Base-by-base conservation (phyloP, 2,888 invertebrate genomes). In the Drosophila mimica region DNA sequence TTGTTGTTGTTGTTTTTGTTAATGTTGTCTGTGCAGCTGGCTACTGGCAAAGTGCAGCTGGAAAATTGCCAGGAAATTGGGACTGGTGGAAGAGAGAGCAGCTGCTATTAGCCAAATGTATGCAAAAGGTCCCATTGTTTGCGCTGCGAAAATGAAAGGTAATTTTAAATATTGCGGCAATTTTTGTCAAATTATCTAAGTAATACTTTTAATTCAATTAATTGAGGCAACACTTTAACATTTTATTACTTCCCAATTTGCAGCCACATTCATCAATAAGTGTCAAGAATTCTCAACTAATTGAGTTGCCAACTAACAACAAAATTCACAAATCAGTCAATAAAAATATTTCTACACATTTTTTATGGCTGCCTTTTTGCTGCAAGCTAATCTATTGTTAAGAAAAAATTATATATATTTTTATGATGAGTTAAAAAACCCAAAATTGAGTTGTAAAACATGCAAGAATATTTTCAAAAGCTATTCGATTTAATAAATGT, bases 41-140 rank as follows among this genome's bases (percentile, higher is more conserved):
- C 57, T 43, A 40, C 72, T 46, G 74, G 65, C 67, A 72, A 77
- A 72, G 15, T 70, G 76, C 78, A 65, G 65, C 75, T 80, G 72
- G 76, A 68, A 74, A 77, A 68, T 67, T 52, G 81, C 74, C 82
- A 72, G 76, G 80, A 88, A 88, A 88, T 79, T 74, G 73, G 53
- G 54, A 13, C 28, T 4, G 38, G 46, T 56, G 49, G 25, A 17
- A 34, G 15, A n/a, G 65, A 68, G 68, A 51, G 54, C 70, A 79
- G 79, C 60, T 70, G 76, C 79, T 33, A 66, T 63, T 74, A 36
- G 13, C 48, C n/a, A 20, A 64, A 17, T 48, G 36, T 30, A 9
- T 48, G 57, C 34, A 25, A n/a, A 54, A 60, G 51, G 51, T 70
- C 36, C 4, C 13, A 17, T 31, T 56, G 56, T 31, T 46, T 13